Base-by-base conservation (phyloP, 2,888 invertebrate genomes). In the Lasioglossum calceatum region DNA sequence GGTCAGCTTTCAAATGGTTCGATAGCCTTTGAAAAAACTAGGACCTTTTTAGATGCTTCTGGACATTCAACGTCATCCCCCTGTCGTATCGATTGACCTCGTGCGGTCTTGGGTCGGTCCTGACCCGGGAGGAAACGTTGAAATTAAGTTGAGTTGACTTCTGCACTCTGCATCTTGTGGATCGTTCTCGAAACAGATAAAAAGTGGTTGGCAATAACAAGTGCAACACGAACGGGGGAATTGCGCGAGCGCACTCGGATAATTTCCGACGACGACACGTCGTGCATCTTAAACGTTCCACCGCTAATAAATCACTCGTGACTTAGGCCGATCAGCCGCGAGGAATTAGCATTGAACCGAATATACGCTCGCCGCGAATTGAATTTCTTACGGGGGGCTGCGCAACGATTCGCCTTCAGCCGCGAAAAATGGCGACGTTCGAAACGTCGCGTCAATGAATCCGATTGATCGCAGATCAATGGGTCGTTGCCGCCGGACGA, bases 381-480 rank as follows among this genome's bases (percentile, higher is more conserved):
- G 23, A 72, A 79, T 77, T 79, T 77, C 77, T 72, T 27, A 44
- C 14, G 47, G 36, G 44, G 27, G 61, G 16, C 64, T 64, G 67
- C 27, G 47, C 58, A 32, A 61, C 58, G 27, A 14, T n/a, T 47
- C 23, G 87, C n/a, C 50, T 23, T 71, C 70, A 83, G 85, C 81
- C 75, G 85, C 83, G 89, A 89, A 85, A 70, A 87, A 84, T 85
- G 89, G 70, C 85, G 87, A 81, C 81, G 77, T 75, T 76, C 32
- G 67, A 87, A 58, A 72, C 82, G 75, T 87, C 79, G 93, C 92
- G 92, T 93, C 92, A 94, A 94, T 94, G 93, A 94, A 94, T 94
- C 90, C 93, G 94, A 95, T 95, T 94, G 94, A 95, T 95, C 93
- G 93, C 93, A 90, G 93, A 94, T 95, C 94, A 94, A 95, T 95